These are phyloP conservation scores for Ellobius talpinus DNA, from an alignment of 2,113 vertebrate genomes.

Conservation along the genomic window DNA sequence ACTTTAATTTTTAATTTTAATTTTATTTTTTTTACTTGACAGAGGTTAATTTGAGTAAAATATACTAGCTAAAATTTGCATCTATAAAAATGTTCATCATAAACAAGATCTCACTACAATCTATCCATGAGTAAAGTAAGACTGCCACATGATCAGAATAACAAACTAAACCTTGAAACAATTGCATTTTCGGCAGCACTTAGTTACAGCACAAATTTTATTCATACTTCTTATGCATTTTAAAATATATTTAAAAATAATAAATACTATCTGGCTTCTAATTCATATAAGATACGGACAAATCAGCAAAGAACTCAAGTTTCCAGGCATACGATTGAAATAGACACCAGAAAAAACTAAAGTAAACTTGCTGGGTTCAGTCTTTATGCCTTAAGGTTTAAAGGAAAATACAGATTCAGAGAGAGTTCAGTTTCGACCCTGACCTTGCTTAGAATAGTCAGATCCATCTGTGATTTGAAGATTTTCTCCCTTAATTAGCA, in stretches of 20 bases:
- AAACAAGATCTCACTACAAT: background rate
- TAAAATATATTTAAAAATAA: slow-evolving; percentile 43
- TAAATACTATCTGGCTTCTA: background rate
- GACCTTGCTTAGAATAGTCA: background rate
- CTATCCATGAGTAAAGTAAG: background rate
- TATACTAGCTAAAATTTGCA: background rate
- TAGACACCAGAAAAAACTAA: background rate
- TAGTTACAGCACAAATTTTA: background rate
- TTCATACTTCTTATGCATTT: background rate
- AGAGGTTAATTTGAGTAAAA: background rate
- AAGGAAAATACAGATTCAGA: slow-evolving; percentile 37
- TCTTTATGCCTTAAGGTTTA: slow-evolving; percentile 25
- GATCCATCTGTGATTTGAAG: slow-evolving; percentile 1
- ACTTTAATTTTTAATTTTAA: background rate
- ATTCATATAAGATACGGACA: background rate
- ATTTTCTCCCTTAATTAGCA: slow-evolving; percentile 63
- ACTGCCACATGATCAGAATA: background rate
- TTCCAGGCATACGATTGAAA: background rate
- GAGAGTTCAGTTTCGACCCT: slow-evolving; percentile 26
- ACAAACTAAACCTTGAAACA: background rate
- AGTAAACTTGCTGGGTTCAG: background rate
- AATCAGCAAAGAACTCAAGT: background rate
- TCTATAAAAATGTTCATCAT: background rate
- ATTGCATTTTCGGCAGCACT: background rate
- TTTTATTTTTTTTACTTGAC: background rate